These are phyloP conservation scores for Hypselothyrea guttata DNA, from an alignment of 2,888 invertebrate genomes.

Conservation along the genomic window DNA sequence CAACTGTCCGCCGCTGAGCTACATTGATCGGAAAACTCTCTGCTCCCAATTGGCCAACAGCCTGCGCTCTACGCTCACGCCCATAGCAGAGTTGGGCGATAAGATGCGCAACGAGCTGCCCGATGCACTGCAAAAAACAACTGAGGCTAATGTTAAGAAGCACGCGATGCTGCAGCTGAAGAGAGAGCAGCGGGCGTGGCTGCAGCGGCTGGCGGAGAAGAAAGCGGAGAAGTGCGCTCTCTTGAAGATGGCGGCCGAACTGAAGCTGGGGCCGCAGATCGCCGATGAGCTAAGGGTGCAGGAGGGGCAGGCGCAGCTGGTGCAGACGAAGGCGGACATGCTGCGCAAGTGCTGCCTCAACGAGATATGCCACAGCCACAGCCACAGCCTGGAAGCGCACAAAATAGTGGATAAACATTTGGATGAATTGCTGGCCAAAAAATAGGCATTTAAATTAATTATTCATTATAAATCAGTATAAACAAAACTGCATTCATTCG, in stretches of 20 bases:
- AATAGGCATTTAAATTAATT: slow-evolving; percentile 15
- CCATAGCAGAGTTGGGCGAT: slow-evolving; percentile 60
- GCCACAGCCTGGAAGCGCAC: slow-evolving; percentile 76
- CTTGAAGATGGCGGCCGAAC: slow-evolving; percentile 72
- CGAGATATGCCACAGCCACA: slow-evolving; percentile 70
- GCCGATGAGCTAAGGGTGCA: slow-evolving; percentile 71
- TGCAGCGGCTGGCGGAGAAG: slow-evolving; percentile 58
- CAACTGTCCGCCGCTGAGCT: slow-evolving; percentile 50
- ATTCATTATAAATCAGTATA: too few relatives aligned
- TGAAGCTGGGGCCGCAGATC: slow-evolving; percentile 77
- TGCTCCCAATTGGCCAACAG: slow-evolving; percentile 58
- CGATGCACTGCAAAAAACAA: slow-evolving; percentile 45
- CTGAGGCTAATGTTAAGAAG: slow-evolving; percentile 34
- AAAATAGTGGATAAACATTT: slow-evolving; percentile 75
- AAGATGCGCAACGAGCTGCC: slow-evolving; percentile 71
- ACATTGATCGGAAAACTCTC: slow-evolving; percentile 77
- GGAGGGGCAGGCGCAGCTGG: slow-evolving; percentile 65
- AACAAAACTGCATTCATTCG: too few relatives aligned
- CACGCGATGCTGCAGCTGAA: slow-evolving; percentile 66
- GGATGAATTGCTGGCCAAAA: slow-evolving; percentile 55
- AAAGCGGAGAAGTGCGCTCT: slow-evolving; percentile 70
- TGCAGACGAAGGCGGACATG: slow-evolving; percentile 73
- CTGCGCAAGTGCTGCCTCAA: slow-evolving; percentile 68
- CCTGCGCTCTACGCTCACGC: slow-evolving; percentile 50
- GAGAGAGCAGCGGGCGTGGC: slow-evolving; percentile 59